Conservation (phyloP, 2,888 invertebrate species). For the Nephrotoma flavescens region DNA sequence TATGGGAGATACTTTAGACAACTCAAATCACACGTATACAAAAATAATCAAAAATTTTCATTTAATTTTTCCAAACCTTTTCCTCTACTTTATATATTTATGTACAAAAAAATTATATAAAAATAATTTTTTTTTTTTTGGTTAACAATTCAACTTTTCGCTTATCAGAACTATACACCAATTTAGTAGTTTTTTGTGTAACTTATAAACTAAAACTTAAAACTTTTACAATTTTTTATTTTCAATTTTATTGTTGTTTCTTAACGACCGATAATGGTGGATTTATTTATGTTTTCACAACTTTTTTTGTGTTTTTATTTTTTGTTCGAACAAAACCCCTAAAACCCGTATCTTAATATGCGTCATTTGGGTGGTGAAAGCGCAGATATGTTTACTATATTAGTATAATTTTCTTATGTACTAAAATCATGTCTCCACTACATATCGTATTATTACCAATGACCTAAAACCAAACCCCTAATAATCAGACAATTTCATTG, state of each 20-base stretch:
- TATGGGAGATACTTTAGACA: background rate
- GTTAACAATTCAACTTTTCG: background rate
- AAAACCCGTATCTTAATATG: too few relatives aligned
- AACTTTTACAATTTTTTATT: background rate
- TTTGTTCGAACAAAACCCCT: too few relatives aligned
- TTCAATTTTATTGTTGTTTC: background rate
- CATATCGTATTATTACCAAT: too few relatives aligned
- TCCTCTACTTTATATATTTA: background rate
- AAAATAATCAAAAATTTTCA: background rate
- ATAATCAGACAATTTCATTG: too few relatives aligned
- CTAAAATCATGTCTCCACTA: too few relatives aligned
- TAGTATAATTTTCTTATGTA: too few relatives aligned
- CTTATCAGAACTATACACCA: background rate
- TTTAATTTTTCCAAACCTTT: background rate
- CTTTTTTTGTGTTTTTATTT: background rate
- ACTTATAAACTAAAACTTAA: background rate
- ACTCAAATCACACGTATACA: background rate
- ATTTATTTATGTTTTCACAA: background rate
- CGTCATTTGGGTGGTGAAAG: too few relatives aligned
- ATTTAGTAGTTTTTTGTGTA: background rate
- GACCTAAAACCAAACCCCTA: too few relatives aligned
- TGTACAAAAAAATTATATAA: background rate
- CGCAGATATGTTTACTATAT: too few relatives aligned
- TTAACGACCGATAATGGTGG: background rate
- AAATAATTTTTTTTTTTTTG: background rate